Conservation (phyloP, 1,140 invertebrate species). For the Stegodyphus dumicola region DNA sequence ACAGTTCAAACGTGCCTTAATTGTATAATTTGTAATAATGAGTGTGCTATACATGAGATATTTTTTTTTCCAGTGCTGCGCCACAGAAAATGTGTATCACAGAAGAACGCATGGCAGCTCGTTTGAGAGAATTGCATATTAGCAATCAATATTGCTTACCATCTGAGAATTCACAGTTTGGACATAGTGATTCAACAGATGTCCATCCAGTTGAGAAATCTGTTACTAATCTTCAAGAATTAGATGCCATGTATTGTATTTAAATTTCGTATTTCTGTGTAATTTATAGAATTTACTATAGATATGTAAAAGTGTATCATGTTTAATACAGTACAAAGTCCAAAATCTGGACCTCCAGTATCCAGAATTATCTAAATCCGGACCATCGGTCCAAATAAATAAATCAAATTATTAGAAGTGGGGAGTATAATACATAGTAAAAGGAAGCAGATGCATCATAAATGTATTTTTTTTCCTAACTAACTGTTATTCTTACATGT, state of each 20-base stretch:
- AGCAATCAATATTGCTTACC: slow-evolving; percentile 39
- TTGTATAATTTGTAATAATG: too few relatives aligned
- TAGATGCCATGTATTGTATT: slow-evolving; percentile 29
- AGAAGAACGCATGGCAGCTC: slow-evolving; percentile 62
- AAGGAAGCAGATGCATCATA: too few relatives aligned
- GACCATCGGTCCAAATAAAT: too few relatives aligned
- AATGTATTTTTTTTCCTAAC: too few relatives aligned
- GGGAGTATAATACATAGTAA: too few relatives aligned
- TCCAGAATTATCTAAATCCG: too few relatives aligned
- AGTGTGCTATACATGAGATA: too few relatives aligned
- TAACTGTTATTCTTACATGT: too few relatives aligned
- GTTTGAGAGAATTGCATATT: slow-evolving; percentile 61
- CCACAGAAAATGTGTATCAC: slow-evolving; percentile 61
- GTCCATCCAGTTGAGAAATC: neutral
- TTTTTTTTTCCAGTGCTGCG: neutral
- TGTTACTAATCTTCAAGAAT: slow-evolving; percentile 30
- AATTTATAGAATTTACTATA: neutral
- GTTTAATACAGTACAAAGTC: too few relatives aligned
- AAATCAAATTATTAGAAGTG: too few relatives aligned
- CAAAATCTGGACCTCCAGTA: too few relatives aligned
- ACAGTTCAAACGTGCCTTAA: too few relatives aligned
- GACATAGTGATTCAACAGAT: neutral
- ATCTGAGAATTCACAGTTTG: neutral
- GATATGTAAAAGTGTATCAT: neutral
- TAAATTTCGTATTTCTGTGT: neutral